Evolutionary conservation across 2,888 invertebrate species (phyloP), one percentile per base, ranked within the genome.

Genomic region (Agrilus cyanescens): DNA sequence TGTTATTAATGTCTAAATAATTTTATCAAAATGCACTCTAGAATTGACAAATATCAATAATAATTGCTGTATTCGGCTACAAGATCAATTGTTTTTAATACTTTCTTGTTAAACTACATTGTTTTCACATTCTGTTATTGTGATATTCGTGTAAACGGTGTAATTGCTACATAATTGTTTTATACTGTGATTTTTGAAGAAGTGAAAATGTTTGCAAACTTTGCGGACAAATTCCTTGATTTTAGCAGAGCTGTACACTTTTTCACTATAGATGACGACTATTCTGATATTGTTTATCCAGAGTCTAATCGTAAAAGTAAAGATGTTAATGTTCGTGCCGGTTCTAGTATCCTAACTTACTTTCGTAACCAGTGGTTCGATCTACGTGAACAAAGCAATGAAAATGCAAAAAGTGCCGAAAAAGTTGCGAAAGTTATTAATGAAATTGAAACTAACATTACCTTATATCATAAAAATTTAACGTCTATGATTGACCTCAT

Each of bases 331-430:
- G 66, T 68, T 39, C 74, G 78, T 56, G 82, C 81, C 51, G 85
- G 85, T 4, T 77, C 77, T 29, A 77, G 76, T 48, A 65, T 85
- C 46, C 62, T 85, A 37, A 74, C 76, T 48, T 77, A 80, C 61
- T 85, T 80, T 62, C 82, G 85, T 60, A 68, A 76, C 37, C 70
- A 80, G 47, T 86, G 85, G 85, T 75, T 73, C 13, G 75, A 78
- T 52, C 59, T 85, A 36, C 85, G 85, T 51, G 71, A 73, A 48
- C 70, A 76, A 45, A 78, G 82, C 2, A 83, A 84, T 53, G 70
- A 69, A 39, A 85, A 82, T 58, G 82, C 83, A 7, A 74, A 67
- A 54, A 69, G 69, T 37, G 80, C 77, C 2, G 75, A 75, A 4
- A 62, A 69, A 45, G 67, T 73, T 4, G 76, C 75, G 38, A 54